Base-by-base conservation (phyloP, 37 sponge, comb jelly and placozoan genomes). In the Chondrosia reniformis region DNA sequence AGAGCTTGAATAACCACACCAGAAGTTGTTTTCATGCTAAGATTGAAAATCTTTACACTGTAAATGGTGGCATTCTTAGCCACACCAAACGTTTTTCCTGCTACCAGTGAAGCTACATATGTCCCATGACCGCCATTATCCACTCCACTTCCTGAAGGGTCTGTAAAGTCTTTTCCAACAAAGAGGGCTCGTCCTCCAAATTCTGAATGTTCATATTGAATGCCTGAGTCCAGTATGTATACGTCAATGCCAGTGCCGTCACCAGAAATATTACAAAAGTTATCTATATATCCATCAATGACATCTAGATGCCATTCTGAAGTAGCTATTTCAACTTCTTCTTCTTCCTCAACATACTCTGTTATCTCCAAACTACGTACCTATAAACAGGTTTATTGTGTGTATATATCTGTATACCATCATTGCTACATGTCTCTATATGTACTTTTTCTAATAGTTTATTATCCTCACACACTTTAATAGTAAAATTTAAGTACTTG, bases 291-390 rank as follows among this genome's bases (percentile, higher is more conserved):
- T 2, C 36, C 36, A 34, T 69, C 72, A 21, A 69, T 41, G 2
- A 17, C n/a, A 7, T 69, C 72, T 13, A 69, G 12, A 38, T 69
- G 72, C 12, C 2, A 10, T 44, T 69, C 44, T 7, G 39, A 21
- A 17, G 72, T 6, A 21, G 72, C 43, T 9, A 21, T 44, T 7
- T 69, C 37, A 15, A 69, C 43, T 1, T 43, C 1, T 8, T 1
- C 72, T 13, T 69, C 72, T 69, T 69, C 44, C 43, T 69, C 72
- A 24, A 69, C 72, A 25, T 34, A 69, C 40, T 69, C 72, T 17
- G 42, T 44, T 6, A 39, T 39, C n/a, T 40, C 43, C 8, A 69
- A 44, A 4, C 9, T 1, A 43, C 43, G 39, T 13, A 69, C 72
- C 72, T 69, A 25, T 1, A 10, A 9, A 25, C 33, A 12, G 25